phyloP scores from a whole-genome alignment of 2,888 invertebrate species.

The Margaritifera margaritifera region DNA sequence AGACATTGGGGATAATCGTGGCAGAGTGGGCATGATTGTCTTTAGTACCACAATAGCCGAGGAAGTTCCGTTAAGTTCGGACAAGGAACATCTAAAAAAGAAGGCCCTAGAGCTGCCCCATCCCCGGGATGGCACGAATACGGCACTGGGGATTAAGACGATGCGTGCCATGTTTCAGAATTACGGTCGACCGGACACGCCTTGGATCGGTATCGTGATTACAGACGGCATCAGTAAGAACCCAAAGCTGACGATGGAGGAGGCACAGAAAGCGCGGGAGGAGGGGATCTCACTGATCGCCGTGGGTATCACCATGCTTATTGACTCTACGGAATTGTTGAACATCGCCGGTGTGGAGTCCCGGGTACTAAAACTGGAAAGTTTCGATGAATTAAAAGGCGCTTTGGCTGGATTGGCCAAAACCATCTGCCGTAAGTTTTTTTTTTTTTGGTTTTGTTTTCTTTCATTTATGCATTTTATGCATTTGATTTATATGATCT shows the following conservation, averaged over 20 bases:
- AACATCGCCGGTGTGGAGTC: conserved; percentile 46
- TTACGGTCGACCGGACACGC: conserved; percentile 51
- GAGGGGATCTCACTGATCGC: conserved; percentile 68
- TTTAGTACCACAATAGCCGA: conserved; percentile 38
- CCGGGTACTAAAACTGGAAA: conserved; percentile 33
- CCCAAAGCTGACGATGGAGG: conserved; percentile 60
- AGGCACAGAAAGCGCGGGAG: conserved; percentile 65
- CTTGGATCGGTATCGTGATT: conserved; percentile 70
- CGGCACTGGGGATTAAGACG: conserved; percentile 37
- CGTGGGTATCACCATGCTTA: conserved; percentile 67
- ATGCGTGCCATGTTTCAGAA: conserved; percentile 38
- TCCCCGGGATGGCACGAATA: conserved; percentile 40
- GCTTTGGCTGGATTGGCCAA: conserved; percentile 26
- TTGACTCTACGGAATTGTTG: conserved; percentile 63
- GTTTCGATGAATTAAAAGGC: conserved; percentile 38
- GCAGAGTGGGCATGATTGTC: conserved; percentile 39
- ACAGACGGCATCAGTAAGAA: conserved; percentile 71
- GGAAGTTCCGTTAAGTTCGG: conserved; percentile 16
- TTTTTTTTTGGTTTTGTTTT: not conserved
- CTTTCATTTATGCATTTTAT: too few relatives aligned
- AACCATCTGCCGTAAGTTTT: conserved; percentile 40
- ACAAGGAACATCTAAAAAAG: conserved; percentile 13
- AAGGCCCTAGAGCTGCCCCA: conserved; percentile 27
- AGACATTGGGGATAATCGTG: conserved; percentile 29
- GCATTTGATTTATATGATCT: too few relatives aligned